Percentiles rank a stretch among this genome's conserved stretches.
Conservation (phyloP, 2,797 vertebrate genomes). For the Momotus momota region DNA sequence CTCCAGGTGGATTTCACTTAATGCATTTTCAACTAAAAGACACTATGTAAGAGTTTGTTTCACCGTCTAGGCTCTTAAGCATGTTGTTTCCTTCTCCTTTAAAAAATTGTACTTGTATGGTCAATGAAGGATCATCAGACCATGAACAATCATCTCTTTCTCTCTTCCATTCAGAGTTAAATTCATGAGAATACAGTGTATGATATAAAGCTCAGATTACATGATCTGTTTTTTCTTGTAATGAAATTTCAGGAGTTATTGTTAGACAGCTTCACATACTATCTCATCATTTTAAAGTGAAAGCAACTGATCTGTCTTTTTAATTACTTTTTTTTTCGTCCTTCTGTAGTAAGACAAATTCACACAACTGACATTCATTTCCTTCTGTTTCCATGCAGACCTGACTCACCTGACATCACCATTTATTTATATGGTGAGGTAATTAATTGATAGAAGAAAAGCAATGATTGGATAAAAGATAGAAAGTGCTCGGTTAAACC, state of each 20-base stretch:
- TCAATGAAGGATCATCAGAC: not conserved
- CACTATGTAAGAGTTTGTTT: constrained; percentile 24
- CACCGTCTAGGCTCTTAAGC: constrained; percentile 22
- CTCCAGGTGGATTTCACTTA: constrained; percentile 58
- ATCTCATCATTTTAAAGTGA: not conserved
- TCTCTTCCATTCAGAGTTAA: not conserved
- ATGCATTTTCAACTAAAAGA: not conserved
- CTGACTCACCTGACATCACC: not conserved
- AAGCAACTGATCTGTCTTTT: not conserved
- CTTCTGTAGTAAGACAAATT: not conserved
- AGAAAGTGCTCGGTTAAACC: not conserved
- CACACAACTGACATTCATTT: not conserved
- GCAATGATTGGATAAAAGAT: not conserved
- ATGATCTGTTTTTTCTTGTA: not conserved
- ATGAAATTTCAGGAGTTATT: not conserved
- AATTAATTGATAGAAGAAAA: not conserved
- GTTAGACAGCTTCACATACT: not conserved
- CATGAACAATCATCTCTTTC: not conserved
- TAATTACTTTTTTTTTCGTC: not conserved
- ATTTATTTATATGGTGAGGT: not conserved
- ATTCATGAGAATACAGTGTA: not conserved
- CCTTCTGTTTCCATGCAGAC: not conserved
- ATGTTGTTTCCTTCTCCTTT: constrained; percentile 16
- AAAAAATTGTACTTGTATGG: not conserved
- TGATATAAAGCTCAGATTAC: not conserved